Conservation (phyloP, 2,888 invertebrate species). For the Aromia moschata region DNA sequence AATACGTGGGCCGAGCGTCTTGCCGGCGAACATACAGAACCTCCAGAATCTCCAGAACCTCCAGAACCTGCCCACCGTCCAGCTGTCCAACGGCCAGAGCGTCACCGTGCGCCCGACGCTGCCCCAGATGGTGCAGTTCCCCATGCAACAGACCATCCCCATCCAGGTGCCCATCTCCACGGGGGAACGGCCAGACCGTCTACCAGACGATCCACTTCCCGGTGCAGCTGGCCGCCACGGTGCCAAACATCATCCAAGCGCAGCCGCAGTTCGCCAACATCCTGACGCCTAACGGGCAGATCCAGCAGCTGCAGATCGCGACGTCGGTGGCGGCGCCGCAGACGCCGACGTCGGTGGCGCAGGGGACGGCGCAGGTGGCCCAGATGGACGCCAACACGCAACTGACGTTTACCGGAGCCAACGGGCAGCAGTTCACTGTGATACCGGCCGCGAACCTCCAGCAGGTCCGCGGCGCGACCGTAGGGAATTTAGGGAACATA, state of each 20-base stretch:
- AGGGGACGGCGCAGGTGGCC: constrained; percentile 52
- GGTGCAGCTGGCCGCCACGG: constrained; percentile 76
- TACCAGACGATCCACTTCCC: constrained; percentile 96
- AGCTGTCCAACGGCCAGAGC: constrained; percentile 77
- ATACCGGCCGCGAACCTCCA: constrained; percentile 74
- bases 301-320: constrained; percentile 86
- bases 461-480: constrained; percentile 57
- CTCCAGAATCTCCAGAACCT: constrained; percentile 75
- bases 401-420: constrained; percentile 77
- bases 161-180: constrained; percentile 91
- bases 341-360: constrained; percentile 61
- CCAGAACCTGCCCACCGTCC: constrained; percentile 66
- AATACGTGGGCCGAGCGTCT: constrained; percentile 77
- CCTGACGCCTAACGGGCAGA: constrained; percentile 87
- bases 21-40: constrained; percentile 77
- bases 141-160: constrained; percentile 82
- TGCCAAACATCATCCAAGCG: constrained; percentile 66
- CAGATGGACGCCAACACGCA: constrained; percentile 57
- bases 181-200: constrained; percentile 88
- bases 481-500: constrained; percentile 51
- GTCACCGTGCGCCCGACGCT: constrained; percentile 72
- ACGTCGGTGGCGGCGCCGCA: constrained; percentile 61
- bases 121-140: constrained; percentile 67
- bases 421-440: constrained; percentile 84
- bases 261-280: constrained; percentile 64